These are phyloP conservation scores for Torymus tubicola DNA, from an alignment of 2,888 invertebrate genomes.

Conservation along the genomic window DNA sequence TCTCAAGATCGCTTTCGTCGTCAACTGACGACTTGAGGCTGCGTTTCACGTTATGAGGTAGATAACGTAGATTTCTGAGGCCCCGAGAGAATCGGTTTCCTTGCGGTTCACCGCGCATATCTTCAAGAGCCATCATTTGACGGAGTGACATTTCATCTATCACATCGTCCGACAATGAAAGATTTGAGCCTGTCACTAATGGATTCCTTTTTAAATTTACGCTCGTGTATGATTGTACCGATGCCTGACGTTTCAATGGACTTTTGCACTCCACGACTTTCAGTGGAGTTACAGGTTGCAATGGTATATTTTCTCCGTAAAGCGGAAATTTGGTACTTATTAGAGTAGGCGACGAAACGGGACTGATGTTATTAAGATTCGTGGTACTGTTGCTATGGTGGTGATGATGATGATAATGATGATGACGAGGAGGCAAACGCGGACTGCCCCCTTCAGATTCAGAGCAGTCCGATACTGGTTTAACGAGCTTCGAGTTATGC, in stretches of 20 bases:
- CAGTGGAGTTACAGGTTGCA: slow-evolving; percentile 57
- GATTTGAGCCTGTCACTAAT: slow-evolving; percentile 60
- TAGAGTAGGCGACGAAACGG: slow-evolving; percentile 56
- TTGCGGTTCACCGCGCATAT: slow-evolving; percentile 78
- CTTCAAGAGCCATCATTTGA: slow-evolving; percentile 79
- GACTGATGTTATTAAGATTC: slow-evolving; percentile 54
- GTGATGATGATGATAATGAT: slow-evolving; percentile 34
- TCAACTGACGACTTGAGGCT: slow-evolving; percentile 68
- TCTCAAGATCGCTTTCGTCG: slow-evolving; percentile 76
- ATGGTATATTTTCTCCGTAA: slow-evolving; percentile 59
- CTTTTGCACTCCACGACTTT: slow-evolving; percentile 61
- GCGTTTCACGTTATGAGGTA: slow-evolving; percentile 81
- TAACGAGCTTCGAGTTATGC: slow-evolving; percentile 57
- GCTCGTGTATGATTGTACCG: slow-evolving; percentile 55
- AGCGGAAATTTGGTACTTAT: slow-evolving; percentile 64
- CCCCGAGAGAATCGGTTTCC: slow-evolving; percentile 78
- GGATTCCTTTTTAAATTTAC: slow-evolving; percentile 13
- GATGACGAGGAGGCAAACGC: slow-evolving; percentile 61
- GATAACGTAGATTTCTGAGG: slow-evolving; percentile 81
- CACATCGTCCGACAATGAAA: slow-evolving; percentile 69
- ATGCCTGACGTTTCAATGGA: slow-evolving; percentile 54
- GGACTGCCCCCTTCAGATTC: slow-evolving; percentile 68
- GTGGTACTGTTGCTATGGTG: slow-evolving; percentile 12
- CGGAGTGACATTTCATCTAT: slow-evolving; percentile 71
- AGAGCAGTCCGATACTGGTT: slow-evolving; percentile 61